phyloP scores from a whole-genome alignment of 2,113 vertebrate species.

The Barnardius zonarius region DNA sequence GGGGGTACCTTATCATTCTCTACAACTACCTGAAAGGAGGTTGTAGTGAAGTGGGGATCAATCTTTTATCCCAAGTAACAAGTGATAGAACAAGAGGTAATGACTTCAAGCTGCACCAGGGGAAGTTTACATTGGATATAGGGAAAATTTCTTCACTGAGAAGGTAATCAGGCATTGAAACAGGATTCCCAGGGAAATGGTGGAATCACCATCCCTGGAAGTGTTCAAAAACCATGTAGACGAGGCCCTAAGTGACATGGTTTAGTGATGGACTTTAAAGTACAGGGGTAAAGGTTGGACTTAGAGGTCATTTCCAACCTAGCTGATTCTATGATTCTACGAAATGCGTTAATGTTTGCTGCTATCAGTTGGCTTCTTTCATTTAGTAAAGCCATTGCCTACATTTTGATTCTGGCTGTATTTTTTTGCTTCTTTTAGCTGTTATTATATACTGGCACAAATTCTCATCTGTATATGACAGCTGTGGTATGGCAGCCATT shows the following conservation, averaged over 20 bases:
- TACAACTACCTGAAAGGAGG: background rate
- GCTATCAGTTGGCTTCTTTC: conserved; percentile 15
- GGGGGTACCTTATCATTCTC: fast-evolving
- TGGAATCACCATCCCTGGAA: background rate
- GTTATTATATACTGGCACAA: background rate
- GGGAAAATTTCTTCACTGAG: background rate
- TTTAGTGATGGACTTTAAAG: background rate
- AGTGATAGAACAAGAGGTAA: background rate
- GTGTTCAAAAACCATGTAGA: background rate
- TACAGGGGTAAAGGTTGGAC: background rate
- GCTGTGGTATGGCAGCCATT: background rate
- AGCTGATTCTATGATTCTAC: background rate
- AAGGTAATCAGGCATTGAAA: background rate
- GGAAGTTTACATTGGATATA: background rate
- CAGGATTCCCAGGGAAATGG: background rate
- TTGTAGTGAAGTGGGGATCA: fast-evolving
- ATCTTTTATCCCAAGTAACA: background rate
- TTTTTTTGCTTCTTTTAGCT: conserved; percentile 44
- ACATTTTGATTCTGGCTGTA: conserved; percentile 33
- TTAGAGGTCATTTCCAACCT: background rate
- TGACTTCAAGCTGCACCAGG: background rate
- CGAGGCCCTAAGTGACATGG: background rate
- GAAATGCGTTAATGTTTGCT: background rate
- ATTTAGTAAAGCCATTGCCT: background rate
- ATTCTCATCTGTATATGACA: background rate